phyloP scores from a whole-genome alignment of 1,140 invertebrate species.

The Mya arenaria region DNA sequence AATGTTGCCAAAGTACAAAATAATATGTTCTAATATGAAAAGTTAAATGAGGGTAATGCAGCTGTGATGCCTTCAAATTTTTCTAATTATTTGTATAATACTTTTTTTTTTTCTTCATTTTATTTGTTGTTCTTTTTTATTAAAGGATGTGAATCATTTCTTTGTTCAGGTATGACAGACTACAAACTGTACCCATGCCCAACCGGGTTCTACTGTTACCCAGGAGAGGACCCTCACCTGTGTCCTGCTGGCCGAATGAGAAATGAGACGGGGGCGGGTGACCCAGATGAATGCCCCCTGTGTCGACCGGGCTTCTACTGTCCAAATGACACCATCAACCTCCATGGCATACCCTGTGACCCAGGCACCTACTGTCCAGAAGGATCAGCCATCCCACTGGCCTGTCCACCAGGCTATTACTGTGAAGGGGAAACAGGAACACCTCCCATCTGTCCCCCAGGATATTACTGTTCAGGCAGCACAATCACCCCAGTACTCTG shows the following conservation, averaged over 20 bases:
- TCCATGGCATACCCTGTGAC: slow-evolving; percentile 76
- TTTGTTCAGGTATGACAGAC: slow-evolving; percentile 69
- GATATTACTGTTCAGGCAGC: slow-evolving; percentile 76
- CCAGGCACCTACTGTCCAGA: slow-evolving; percentile 73
- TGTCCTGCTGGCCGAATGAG: slow-evolving; percentile 77
- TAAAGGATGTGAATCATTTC: too few species aligned
- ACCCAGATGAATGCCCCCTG: slow-evolving; percentile 67
- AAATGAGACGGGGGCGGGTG: slow-evolving; percentile 67
- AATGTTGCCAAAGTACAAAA: too few species aligned
- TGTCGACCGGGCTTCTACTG: slow-evolving; percentile 78
- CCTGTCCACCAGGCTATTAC: slow-evolving; percentile 73
- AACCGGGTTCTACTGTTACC: slow-evolving; percentile 74
- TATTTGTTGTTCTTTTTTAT: too few species aligned
- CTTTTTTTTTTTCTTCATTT: slow-evolving; percentile 19
- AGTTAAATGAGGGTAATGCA: too few species aligned
- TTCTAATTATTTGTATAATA: background rate
- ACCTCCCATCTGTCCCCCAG: slow-evolving; percentile 73
- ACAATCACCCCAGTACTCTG: slow-evolving; percentile 71
- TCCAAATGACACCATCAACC: slow-evolving; percentile 78
- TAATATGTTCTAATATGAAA: too few species aligned
- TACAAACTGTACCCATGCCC: slow-evolving; percentile 72
- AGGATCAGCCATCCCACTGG: slow-evolving; percentile 69
- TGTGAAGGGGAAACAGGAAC: slow-evolving; percentile 72
- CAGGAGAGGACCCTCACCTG: slow-evolving; percentile 70
- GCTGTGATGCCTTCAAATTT: too few species aligned